Evolutionary conservation across 2,113 vertebrate genomes (phyloP), one percentile per base, ranked within the genome.

Genomic region (Bos javanicus): DNA sequence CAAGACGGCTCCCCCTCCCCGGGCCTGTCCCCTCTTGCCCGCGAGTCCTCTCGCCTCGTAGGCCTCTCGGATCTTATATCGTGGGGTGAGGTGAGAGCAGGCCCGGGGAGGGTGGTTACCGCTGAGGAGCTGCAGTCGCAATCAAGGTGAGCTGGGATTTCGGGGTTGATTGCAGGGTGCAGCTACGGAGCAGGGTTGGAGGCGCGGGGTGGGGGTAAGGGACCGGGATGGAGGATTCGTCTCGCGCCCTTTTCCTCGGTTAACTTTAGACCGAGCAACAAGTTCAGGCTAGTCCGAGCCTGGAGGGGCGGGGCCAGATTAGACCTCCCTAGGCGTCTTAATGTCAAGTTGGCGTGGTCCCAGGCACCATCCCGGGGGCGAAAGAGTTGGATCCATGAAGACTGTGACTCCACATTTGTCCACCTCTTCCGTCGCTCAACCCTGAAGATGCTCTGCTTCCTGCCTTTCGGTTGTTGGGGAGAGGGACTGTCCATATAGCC

Each of bases 71-170:
- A 64, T 95, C 67, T 17, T 28, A 19, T n/a, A 85, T 30, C 92
- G 81, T 87, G 91, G 96, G 95, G 92, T 93, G 97, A 98, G 97
- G 97, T 59, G 97, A 87, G 96, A 95, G 97, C 86, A 95, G 98
- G 98, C 96, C 97, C 98, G 97, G 98, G 98, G 98, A 97, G 98
- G 98, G 97, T 87, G 94, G 26, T 60, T 19, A 67, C 57, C n/a
- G 36, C 94, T 2, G 93, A 91, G 87, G 76, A 95, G 94, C 94
- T n/a, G 71, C 90, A n/a, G 76, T 76, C 50, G 9, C 94, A 16
- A 48, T 87, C 97, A 96, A 92, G 98, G 98, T 98, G 94, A 98
- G 98, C 71, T 21, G 76, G 52, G 52, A 15, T 57, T 16, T 50
- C 1, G 36, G 90, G 90, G 57, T 57, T 14, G 46, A 5, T 12